Conservation (phyloP, 2,888 invertebrate species). For the Caenorhabditis drosophilae region DNA sequence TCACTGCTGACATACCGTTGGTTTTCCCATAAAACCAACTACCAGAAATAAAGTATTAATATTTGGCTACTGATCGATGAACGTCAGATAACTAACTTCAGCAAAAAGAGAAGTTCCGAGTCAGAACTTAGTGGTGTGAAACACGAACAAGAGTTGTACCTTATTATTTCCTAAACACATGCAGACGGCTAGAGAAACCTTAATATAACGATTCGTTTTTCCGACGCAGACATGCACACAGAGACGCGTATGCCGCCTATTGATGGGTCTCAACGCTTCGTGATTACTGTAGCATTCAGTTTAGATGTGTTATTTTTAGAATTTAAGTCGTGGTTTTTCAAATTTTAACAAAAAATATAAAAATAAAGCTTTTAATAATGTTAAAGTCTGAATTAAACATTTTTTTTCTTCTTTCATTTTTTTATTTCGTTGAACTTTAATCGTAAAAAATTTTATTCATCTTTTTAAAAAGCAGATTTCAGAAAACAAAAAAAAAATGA, state of each 20-base stretch:
- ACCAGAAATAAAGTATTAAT: background rate
- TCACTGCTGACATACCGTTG: conserved; percentile 15
- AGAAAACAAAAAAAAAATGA: conserved; percentile 2
- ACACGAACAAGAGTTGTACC: too few relatives aligned
- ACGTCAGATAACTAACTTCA: background rate
- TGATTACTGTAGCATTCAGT: conserved; percentile 24
- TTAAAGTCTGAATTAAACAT: background rate
- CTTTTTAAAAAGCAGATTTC: background rate
- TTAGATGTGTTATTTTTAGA: conserved; percentile 16
- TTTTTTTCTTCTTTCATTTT: background rate
- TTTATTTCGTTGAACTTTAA: too few relatives aligned
- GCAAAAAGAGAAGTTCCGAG: too few relatives aligned
- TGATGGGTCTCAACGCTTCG: conserved; percentile 7
- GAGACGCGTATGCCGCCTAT: conserved; percentile 3
- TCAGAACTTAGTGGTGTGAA: too few relatives aligned
- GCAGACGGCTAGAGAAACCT: too few relatives aligned
- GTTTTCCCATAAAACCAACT: conserved; percentile 11
- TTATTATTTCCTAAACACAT: too few relatives aligned
- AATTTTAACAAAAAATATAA: too few relatives aligned
- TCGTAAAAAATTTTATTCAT: too few relatives aligned
- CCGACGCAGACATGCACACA: background rate
- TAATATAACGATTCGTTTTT: too few relatives aligned
- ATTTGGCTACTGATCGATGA: background rate
- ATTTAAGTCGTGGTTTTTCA: too few relatives aligned
- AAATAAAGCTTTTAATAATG: too few relatives aligned